These are phyloP conservation scores for Cheilosia pagana DNA, from an alignment of 2,888 invertebrate genomes.

Conservation along the genomic window DNA sequence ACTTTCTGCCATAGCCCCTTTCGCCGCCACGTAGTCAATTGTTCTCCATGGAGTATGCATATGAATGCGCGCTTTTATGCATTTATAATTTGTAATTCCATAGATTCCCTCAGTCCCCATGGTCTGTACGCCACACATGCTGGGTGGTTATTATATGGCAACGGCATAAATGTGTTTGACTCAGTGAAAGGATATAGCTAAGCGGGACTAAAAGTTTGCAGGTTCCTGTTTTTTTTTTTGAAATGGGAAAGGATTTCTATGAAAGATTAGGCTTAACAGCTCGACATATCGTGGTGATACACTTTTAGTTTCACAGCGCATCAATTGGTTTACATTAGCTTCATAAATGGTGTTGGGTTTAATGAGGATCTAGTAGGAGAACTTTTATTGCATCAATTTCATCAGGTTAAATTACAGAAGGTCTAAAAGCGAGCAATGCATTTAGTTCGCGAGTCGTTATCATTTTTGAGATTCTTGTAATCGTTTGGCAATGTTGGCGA, in stretches of 20 bases:
- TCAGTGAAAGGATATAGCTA: slow-evolving; percentile 10
- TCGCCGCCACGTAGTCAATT: slow-evolving; percentile 35
- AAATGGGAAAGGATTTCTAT: background rate
- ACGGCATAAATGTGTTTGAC: slow-evolving; percentile 41
- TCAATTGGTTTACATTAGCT: background rate
- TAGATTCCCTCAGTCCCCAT: slow-evolving; percentile 14
- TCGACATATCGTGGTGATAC: background rate
- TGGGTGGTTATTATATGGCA: slow-evolving; percentile 30
- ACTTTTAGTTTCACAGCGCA: background rate
- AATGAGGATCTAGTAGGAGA: background rate
- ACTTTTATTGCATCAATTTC: no score
- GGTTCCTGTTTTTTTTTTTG: background rate
- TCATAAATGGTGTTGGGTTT: background rate
- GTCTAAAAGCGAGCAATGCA: no score
- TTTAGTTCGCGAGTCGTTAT: no score
- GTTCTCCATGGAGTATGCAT: slow-evolving; percentile 59
- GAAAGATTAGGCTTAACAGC: background rate
- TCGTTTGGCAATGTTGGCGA: no score
- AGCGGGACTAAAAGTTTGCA: slow-evolving; percentile 19
- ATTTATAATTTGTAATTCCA: slow-evolving; percentile 80
- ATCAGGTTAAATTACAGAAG: no score
- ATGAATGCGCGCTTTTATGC: slow-evolving; percentile 78
- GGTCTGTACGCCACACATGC: background rate
- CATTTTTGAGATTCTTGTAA: no score
- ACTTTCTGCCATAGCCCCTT: slow-evolving; percentile 1